These are phyloP conservation scores for Acanthochromis polyacanthus DNA, from an alignment of 2,113 vertebrate genomes.

Conservation along the genomic window DNA sequence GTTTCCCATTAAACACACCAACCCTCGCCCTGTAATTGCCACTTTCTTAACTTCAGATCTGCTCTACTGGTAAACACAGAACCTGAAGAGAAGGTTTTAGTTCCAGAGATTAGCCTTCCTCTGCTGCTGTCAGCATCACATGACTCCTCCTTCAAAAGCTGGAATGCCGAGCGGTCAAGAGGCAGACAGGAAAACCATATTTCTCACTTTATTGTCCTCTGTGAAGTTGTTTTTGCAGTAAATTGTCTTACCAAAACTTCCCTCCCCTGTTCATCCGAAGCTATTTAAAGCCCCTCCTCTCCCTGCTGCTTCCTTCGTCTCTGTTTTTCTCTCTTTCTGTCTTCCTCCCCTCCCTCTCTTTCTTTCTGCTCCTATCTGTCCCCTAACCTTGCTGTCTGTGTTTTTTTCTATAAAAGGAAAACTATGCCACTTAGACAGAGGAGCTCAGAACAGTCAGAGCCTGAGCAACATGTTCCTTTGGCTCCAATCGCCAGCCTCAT, in stretches of 20 bases:
- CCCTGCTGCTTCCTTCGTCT: conserved; percentile 15
- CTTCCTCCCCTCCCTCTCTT: background rate
- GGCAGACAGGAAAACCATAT: conserved; percentile 64
- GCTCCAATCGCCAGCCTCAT: conserved; percentile 22
- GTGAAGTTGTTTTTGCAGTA: conserved; percentile 75
- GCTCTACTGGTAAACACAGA: conserved; percentile 36
- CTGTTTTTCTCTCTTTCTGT: conserved; percentile 11
- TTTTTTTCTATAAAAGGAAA: conserved; percentile 82
- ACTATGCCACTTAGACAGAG: conserved; percentile 60
- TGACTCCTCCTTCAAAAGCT: conserved; percentile 46
- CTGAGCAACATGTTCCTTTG: conserved; percentile 35
- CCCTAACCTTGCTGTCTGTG: conserved; percentile 28
- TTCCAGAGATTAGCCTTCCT: conserved; percentile 49
- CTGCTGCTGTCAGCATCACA: conserved; percentile 66
- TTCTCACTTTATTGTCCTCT: conserved; percentile 70
- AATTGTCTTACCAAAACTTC: conserved; percentile 56
- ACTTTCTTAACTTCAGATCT: conserved; percentile 22
- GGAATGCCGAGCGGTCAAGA: conserved; percentile 54
- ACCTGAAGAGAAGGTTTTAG: conserved; percentile 31
- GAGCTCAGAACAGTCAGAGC: conserved; percentile 25
- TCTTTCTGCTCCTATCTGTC: conserved; percentile 7
- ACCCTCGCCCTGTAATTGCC: background rate
- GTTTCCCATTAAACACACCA: conserved; percentile 8
- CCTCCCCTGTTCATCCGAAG: conserved; percentile 38
- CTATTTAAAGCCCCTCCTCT: conserved; percentile 55